phyloP scores from a whole-genome alignment of 2,797 vertebrate species.

The Botia almorhae region DNA sequence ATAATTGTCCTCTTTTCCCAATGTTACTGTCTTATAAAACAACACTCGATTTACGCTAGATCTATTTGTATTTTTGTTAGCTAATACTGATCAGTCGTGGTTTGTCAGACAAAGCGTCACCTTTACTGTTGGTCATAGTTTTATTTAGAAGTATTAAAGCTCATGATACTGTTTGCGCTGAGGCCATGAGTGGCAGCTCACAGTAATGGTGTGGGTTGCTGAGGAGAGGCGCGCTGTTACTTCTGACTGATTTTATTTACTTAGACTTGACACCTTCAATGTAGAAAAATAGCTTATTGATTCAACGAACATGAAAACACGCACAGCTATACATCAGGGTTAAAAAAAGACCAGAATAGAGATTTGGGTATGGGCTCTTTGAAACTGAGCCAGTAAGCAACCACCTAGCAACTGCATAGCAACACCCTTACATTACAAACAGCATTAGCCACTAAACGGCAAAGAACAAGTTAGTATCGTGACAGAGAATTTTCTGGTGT shows the following conservation, averaged over 20 bases:
- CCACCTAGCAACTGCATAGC: too few relatives aligned
- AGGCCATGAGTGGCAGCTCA: neutral
- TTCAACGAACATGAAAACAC: neutral
- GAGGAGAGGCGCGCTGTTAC: neutral
- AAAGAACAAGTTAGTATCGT: too few relatives aligned
- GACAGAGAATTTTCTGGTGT: too few relatives aligned
- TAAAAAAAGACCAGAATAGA: neutral
- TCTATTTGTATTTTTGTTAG: slow-evolving; percentile 20
- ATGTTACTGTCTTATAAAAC: slow-evolving; percentile 18
- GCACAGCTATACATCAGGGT: neutral
- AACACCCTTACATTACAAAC: neutral
- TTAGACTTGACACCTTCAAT: neutral
- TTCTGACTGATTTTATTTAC: neutral
- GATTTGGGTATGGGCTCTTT: too few relatives aligned
- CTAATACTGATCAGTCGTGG: neutral
- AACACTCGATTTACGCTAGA: slow-evolving; percentile 1
- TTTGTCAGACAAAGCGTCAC: neutral
- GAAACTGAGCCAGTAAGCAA: too few relatives aligned
- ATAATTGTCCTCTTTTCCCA: slow-evolving; percentile 12
- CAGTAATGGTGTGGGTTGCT: neutral
- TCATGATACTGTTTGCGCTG: neutral
- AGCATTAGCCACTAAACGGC: too few relatives aligned
- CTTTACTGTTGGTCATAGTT: slow-evolving; percentile 2
- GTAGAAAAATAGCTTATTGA: neutral
- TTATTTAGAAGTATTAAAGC: neutral